Base-by-base conservation (phyloP, 2,113 vertebrate genomes). In the Dipodomys stephensi region DNA sequence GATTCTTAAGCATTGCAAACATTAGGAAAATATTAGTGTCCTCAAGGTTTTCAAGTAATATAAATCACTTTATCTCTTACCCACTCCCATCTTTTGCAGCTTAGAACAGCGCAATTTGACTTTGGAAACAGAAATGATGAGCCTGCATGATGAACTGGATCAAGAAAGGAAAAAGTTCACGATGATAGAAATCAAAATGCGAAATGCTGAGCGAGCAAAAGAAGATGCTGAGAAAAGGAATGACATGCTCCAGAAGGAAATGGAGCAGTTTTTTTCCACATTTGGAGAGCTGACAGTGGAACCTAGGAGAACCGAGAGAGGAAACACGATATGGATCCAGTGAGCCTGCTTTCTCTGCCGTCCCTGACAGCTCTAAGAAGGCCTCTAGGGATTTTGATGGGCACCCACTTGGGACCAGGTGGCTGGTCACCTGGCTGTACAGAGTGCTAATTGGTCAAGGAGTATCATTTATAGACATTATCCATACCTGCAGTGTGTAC, bases 251-350 rank as follows among this genome's bases (percentile, higher is more conserved):
- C 99, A 99, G 98, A 99, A 99, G 83, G 99, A 99, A 97, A 99
- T 99, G 99, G 99, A 99, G 97, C 99, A 99, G 97, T 99, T 99
- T 94, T 99, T 99, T 97, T 99, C 99, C 81, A 99, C 99, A 0
- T 99, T 99, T 22, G 99, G 99, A 32, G 99, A 99, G 95, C 97
- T 99, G 94, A 99, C 99, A 0, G 98, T 99, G 57, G 99, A 99
- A 79, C 98, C 99, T n/a, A 98, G 98, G 81, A 98, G 99, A 95
- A 98, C 99, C 7, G 99, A 99, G 95, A 98, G 99, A 96, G 98
- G 97, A 96, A 99, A 99, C 97, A 98, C 98, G 39, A 99, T 99
- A 97, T 99, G 99, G 99, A 99, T 99, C 96, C 99, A 99, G 98
- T 99, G 98, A 99, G 96, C 93, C 77, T 2, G 22, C 81, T 28